Conservation (phyloP, 2,113 vertebrate genomes). For the Gopherus evgoodei region DNA sequence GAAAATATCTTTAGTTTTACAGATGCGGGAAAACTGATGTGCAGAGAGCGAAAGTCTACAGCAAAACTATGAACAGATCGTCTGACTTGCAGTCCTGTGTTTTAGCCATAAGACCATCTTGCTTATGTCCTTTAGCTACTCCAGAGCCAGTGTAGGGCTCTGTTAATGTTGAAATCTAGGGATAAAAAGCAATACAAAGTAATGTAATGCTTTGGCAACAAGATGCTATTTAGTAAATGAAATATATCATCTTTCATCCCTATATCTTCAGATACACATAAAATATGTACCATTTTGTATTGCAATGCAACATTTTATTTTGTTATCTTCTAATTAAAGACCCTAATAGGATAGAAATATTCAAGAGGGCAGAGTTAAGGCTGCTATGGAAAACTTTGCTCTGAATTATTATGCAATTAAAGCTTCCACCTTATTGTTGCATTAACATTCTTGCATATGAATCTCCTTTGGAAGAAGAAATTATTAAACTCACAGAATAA, state of each 20-base stretch:
- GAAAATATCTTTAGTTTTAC: not conserved
- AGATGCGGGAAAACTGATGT: not conserved
- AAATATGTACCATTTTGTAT: not conserved
- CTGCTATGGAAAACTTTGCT: not conserved
- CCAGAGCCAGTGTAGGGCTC: not conserved
- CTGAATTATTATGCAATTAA: not conserved
- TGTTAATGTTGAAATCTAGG: not conserved
- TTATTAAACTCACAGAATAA: not conserved
- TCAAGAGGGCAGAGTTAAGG: not conserved
- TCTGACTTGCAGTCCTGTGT: constrained; percentile 10
- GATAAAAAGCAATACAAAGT: not conserved
- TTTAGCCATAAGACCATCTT: constrained; percentile 12
- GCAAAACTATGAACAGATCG: not conserved
- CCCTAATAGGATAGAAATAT: not conserved
- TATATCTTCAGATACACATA: not conserved
- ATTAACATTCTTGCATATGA: not conserved
- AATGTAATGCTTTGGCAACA: not conserved
- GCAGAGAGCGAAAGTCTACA: not conserved
- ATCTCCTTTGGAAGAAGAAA: not conserved
- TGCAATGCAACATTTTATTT: not conserved
- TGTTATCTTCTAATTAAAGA: not conserved
- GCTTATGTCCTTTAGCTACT: not conserved
- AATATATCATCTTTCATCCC: not conserved
- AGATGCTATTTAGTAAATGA: not conserved
- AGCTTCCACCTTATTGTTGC: not conserved